Conservation (phyloP, 2,888 invertebrate genomes). For the Ceraclea dissimilis region DNA sequence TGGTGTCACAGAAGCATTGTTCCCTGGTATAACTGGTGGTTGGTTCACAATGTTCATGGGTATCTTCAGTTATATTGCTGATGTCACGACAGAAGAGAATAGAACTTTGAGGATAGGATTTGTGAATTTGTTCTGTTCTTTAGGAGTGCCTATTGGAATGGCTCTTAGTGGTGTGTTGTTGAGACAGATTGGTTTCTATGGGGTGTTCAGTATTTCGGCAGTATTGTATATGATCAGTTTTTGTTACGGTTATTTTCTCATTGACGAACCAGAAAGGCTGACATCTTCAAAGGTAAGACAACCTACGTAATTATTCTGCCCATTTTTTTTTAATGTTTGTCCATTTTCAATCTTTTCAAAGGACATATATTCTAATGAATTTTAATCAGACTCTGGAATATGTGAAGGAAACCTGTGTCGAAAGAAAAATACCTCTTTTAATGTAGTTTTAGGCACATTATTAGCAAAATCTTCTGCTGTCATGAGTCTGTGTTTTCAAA, state of each 20-base stretch:
- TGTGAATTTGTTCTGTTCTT: conserved; percentile 80
- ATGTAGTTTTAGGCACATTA: too few species aligned
- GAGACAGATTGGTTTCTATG: conserved; percentile 70
- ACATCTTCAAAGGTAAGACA: conserved; percentile 15
- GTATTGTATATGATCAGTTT: conserved; percentile 67
- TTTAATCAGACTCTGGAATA: too few species aligned
- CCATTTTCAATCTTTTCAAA: too few species aligned
- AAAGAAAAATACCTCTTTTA: too few species aligned
- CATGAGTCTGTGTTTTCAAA: too few species aligned
- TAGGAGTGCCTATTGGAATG: conserved; percentile 85
- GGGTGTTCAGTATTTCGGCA: conserved; percentile 72
- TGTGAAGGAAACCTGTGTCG: too few species aligned
- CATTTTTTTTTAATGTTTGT: too few species aligned
- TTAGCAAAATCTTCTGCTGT: too few species aligned
- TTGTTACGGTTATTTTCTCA: conserved; percentile 62
- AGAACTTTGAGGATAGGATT: conserved; percentile 81
- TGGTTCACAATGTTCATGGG: conserved; percentile 91
- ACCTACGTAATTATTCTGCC: too few species aligned
- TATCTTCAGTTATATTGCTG: conserved; percentile 82
- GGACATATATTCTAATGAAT: too few species aligned
- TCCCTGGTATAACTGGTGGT: conserved; percentile 75
- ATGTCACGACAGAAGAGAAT: conserved; percentile 75
- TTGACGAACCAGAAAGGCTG: conserved; percentile 48
- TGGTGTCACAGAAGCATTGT: conserved; percentile 71
- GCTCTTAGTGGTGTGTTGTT: conserved; percentile 76